These are phyloP conservation scores for Octodonta nipae DNA, from an alignment of 2,888 invertebrate species.

Conservation along the genomic window DNA sequence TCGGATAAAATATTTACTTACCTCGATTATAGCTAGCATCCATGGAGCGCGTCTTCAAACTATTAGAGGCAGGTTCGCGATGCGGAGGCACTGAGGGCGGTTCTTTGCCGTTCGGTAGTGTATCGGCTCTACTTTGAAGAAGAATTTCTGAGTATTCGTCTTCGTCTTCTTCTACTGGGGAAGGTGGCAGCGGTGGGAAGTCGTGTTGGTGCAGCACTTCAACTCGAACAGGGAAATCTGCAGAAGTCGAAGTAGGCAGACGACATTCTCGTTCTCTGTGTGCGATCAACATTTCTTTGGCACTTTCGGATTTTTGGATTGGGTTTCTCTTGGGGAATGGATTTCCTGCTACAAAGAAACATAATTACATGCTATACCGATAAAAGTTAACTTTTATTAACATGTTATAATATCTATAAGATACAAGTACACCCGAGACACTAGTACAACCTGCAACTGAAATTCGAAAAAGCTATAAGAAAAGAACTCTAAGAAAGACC, in stretches of 20 bases:
- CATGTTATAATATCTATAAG: no score
- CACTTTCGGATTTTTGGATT: slow-evolving; percentile 62
- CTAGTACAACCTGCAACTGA: no score
- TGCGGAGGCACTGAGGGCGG: slow-evolving; percentile 65
- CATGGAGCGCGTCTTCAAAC: slow-evolving; percentile 74
- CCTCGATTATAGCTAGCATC: slow-evolving; percentile 57
- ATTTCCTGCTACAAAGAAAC: slow-evolving; percentile 27
- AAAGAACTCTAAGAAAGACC: no score
- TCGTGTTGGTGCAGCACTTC: slow-evolving; percentile 47
- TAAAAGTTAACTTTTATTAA: no score
- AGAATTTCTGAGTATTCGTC: slow-evolving; percentile 60
- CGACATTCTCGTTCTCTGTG: slow-evolving; percentile 32
- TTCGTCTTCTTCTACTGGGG: slow-evolving; percentile 67
- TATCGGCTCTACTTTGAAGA: slow-evolving; percentile 43
- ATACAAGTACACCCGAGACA: no score
- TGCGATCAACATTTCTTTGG: slow-evolving; percentile 53
- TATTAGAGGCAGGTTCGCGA: slow-evolving; percentile 47
- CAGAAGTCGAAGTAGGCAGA: slow-evolving; percentile 33
- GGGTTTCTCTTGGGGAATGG: slow-evolving; percentile 46
- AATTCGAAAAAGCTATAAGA: no score
- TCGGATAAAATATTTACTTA: slow-evolving; percentile 45
- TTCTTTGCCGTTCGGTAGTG: slow-evolving; percentile 40
- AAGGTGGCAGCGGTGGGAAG: slow-evolving; percentile 70
- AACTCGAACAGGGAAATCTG: slow-evolving; percentile 49
- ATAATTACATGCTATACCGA: neutral